Evolutionary conservation across 1,140 invertebrate species (phyloP), one percentile per base, ranked within the genome.

Genomic region (Drosophila rhopaloa): DNA sequence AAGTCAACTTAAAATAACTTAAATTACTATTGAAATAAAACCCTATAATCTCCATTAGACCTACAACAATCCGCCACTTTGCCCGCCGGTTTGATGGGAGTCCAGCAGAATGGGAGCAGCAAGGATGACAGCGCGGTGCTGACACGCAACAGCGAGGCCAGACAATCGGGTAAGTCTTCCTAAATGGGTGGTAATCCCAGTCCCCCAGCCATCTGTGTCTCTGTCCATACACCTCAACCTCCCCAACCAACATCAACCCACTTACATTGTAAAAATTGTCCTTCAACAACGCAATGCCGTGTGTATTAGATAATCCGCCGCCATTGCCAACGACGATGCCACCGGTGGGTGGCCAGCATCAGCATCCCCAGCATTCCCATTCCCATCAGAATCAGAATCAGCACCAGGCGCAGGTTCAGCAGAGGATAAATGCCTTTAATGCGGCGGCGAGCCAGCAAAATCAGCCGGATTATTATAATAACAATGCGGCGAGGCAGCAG

Each of bases 271-370:
- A 53, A 47, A 70, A 75, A 76, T 76, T 76, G 63, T 77, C 73
- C 76, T 78, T 16, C 41, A 53, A 48, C 40, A 66, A 66, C 67
- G 50, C 32, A 29, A 53, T 29, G 65, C 55, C 48, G 50, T 63
- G 71, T 65, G 76, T 62, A 73, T 76, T 86, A 92, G 90, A 92
- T 78, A 91, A 92, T 84, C 91, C 92, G 76, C 91, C 92, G 75
- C 91, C 92, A 78, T 83, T 92, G 77, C 91, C 92, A 71, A 81
- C 91, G 50, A 91, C 92, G 57, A 91, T 92, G 85, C 92, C 91
- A 66, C 92, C 91, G 5, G 65, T 90, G 60, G 86, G 86, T 65
- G 80, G 81, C 62, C 75, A 81, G 24, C 71, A 77, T 29, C 75
- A 71, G 37, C 79, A 82, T 44, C 66, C 75, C 48, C 81, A 81